These are phyloP conservation scores for Orgyia antiqua DNA, from an alignment of 2,888 invertebrate genomes.

Conservation along the genomic window DNA sequence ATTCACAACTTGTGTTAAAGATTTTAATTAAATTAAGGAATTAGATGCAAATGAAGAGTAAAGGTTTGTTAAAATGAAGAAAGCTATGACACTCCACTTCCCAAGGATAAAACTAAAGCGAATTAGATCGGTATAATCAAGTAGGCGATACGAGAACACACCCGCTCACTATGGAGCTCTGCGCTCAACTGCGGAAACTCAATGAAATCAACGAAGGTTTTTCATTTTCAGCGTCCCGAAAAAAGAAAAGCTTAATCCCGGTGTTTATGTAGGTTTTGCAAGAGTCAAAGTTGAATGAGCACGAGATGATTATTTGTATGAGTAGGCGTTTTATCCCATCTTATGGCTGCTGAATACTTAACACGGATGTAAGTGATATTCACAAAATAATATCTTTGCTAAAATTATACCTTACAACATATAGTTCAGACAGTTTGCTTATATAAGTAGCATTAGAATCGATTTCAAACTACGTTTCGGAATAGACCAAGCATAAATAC, in stretches of 20 bases:
- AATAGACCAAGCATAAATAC: too few species aligned
- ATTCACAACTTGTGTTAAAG: slow-evolving; percentile 3
- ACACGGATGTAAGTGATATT: too few species aligned
- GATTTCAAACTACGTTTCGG: too few species aligned
- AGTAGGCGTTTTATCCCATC: slow-evolving; percentile 18
- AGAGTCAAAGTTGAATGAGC: slow-evolving; percentile 19
- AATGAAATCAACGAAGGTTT: slow-evolving; percentile 44
- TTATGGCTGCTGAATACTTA: slow-evolving; percentile 17
- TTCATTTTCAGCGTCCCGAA: slow-evolving; percentile 46
- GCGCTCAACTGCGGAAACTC: slow-evolving; percentile 60
- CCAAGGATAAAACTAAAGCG: slow-evolving; percentile 29
- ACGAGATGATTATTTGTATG: slow-evolving; percentile 12
- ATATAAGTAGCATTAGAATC: too few species aligned
- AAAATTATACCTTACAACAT: too few species aligned
- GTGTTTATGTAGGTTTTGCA: slow-evolving; percentile 24
- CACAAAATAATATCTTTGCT: too few species aligned
- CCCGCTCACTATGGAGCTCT: slow-evolving; percentile 49
- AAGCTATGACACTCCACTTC: slow-evolving; percentile 29
- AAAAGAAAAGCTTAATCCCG: slow-evolving; percentile 31
- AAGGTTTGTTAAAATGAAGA: too few species aligned
- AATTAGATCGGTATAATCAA: slow-evolving; percentile 27
- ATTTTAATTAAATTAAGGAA: too few species aligned
- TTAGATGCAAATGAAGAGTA: too few species aligned
- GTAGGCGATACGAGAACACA: slow-evolving; percentile 30
- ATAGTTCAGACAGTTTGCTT: too few species aligned